Evolutionary conservation across 2,797 vertebrate genomes (phyloP).

Genomic region (Delichon dasypus): DNA sequence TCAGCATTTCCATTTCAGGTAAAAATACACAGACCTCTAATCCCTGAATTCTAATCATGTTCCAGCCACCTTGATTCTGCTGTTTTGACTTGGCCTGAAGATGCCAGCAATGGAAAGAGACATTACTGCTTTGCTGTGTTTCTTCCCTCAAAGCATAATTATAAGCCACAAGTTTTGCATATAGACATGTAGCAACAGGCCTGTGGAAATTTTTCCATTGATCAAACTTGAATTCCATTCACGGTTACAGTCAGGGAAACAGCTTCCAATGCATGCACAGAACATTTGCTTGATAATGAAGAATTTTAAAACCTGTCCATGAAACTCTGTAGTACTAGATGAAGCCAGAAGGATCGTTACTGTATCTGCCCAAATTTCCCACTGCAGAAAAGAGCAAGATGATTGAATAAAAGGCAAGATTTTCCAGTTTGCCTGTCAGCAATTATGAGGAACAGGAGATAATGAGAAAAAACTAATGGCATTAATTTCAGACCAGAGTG

Average conservation of each 20-base stretch:
- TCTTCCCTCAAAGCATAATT: not conserved
- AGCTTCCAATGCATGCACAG: not conserved
- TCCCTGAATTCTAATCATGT: not conserved
- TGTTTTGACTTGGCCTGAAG: not conserved
- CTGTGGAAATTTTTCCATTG: not conserved
- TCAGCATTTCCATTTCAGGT: not conserved
- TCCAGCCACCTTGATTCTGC: not conserved
- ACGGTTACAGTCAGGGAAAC: not conserved
- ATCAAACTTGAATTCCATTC: not conserved
- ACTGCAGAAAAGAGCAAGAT: not conserved
- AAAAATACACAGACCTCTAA: not conserved
- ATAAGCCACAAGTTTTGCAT: not conserved
- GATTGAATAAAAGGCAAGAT: not conserved
- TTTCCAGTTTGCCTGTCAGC: not conserved
- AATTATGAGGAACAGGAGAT: not conserved
- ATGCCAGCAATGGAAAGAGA: not conserved
- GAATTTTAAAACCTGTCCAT: not conserved
- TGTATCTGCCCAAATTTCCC: not conserved
- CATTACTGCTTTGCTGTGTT: not conserved
- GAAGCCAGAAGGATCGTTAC: not conserved
- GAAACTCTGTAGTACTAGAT: not conserved
- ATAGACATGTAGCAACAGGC: not conserved
- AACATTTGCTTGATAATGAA: not conserved
- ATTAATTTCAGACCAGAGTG: not conserved
- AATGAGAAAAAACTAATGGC: conserved; percentile 5